These are phyloP conservation scores for Achatina immaculata DNA, from an alignment of 1,140 invertebrate genomes.

Conservation along the genomic window DNA sequence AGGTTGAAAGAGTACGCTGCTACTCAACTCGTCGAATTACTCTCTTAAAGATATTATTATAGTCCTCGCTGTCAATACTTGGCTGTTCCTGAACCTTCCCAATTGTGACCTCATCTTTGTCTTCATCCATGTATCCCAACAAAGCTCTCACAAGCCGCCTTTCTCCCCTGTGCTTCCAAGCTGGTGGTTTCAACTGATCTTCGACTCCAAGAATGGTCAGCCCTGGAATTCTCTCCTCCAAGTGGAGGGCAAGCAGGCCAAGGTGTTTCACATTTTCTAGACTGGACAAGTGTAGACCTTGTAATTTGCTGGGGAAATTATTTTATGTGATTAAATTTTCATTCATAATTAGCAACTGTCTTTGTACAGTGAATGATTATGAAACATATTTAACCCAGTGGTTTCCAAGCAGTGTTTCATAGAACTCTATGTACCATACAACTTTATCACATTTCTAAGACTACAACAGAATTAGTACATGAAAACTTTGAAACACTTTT, in stretches of 20 bases:
- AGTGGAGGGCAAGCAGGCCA: conserved; percentile 62
- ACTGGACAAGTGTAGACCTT: conserved; percentile 65
- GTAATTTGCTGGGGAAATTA: conserved; percentile 58
- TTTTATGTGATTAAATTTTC: not conserved
- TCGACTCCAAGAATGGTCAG: conserved; percentile 62
- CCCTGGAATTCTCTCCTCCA: conserved; percentile 69
- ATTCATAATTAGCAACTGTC: too few species aligned
- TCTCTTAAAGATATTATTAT: not conserved
- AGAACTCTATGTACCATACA: too few species aligned
- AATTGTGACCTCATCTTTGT: not conserved
- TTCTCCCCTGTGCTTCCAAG: conserved; percentile 14
- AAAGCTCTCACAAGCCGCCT: conserved; percentile 24
- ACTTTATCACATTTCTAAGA: too few species aligned
- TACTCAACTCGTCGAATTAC: not conserved
- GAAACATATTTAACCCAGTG: too few species aligned
- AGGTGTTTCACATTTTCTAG: conserved; percentile 60
- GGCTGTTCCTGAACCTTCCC: not conserved
- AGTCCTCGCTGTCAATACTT: not conserved
- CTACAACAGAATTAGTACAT: too few species aligned
- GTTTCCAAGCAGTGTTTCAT: too few species aligned
- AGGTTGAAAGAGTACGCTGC: too few species aligned
- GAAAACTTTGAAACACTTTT: too few species aligned
- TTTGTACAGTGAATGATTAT: too few species aligned
- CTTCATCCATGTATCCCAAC: conserved; percentile 20
- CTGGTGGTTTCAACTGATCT: conserved; percentile 20